Conservation (phyloP, 1,140 invertebrate genomes). For the Tribolium madens region DNA sequence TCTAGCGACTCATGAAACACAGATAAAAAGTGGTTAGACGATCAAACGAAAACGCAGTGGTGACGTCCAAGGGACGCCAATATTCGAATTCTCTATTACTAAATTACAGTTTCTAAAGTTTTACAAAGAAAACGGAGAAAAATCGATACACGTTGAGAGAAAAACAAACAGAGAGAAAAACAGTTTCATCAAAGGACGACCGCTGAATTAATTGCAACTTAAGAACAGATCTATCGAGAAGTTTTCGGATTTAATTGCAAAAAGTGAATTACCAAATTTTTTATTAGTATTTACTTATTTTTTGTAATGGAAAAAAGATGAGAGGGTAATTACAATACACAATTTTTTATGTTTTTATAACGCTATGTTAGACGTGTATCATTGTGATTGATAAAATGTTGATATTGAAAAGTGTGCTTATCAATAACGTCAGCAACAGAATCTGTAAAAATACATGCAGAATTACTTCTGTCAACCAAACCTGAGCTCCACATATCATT, state of each 20-base stretch:
- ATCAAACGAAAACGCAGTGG: neutral
- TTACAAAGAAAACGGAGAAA: conserved; percentile 4
- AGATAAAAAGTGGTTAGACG: conserved; percentile 16
- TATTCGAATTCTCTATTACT: too few relatives aligned
- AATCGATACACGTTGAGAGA: conserved; percentile 4
- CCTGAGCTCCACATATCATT: neutral
- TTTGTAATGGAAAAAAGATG: too few relatives aligned
- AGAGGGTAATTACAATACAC: too few relatives aligned
- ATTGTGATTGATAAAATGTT: neutral
- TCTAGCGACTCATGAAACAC: neutral
- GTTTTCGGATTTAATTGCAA: neutral
- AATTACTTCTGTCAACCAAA: neutral
- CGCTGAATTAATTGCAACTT: neutral
- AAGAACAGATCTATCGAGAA: neutral
- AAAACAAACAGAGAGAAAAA: conserved; percentile 1
- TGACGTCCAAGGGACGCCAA: neutral
- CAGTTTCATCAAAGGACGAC: neutral
- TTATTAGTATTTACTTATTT: too few relatives aligned
- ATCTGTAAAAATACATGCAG: neutral
- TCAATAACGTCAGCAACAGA: neutral
- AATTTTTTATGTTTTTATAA: too few relatives aligned
- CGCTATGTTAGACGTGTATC: too few relatives aligned
- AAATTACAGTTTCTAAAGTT: conserved; percentile 26
- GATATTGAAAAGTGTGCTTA: neutral
- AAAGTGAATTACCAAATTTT: neutral